Evolutionary conservation across 2,113 vertebrate genomes (phyloP).

Genomic region (Tursiops truncatus): DNA sequence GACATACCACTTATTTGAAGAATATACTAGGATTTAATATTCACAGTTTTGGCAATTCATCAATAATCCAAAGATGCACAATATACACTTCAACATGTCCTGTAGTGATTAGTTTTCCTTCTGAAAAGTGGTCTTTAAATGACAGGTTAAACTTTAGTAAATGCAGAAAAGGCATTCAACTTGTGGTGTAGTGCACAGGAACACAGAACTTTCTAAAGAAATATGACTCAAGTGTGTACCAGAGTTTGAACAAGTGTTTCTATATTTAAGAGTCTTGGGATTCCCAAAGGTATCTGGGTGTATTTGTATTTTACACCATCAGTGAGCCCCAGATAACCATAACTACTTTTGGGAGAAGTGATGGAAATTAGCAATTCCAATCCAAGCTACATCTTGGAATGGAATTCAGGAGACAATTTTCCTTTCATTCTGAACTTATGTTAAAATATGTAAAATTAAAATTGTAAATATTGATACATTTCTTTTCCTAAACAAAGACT

Average conservation of each 20-base stretch:
- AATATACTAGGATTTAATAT: background rate
- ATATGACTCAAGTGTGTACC: background rate
- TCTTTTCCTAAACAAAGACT: slow-evolving; percentile 25
- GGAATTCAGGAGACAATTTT: background rate
- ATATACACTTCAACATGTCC: background rate
- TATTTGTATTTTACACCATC: slow-evolving; percentile 12
- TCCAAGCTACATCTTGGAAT: background rate
- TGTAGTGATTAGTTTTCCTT: slow-evolving; percentile 16
- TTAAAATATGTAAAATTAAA: slow-evolving; percentile 39
- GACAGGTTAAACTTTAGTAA: background rate
- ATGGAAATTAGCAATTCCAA: slow-evolving; percentile 30
- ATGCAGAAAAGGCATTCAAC: background rate
- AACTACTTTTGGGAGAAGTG: slow-evolving; percentile 6
- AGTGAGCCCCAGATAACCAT: background rate
- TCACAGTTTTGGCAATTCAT: slow-evolving; percentile 5
- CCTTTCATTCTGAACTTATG: slow-evolving; percentile 40
- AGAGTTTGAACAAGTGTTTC: background rate
- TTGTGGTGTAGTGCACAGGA: background rate
- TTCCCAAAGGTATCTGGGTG: background rate
- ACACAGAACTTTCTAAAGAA: background rate
- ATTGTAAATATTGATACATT: slow-evolving; percentile 4
- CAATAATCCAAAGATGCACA: background rate
- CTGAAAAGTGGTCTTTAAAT: slow-evolving; percentile 17
- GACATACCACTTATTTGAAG: background rate
- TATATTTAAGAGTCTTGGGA: background rate